Base-by-base conservation (phyloP, 2,797 vertebrate species). In the Paedocypris micromegethes region DNA sequence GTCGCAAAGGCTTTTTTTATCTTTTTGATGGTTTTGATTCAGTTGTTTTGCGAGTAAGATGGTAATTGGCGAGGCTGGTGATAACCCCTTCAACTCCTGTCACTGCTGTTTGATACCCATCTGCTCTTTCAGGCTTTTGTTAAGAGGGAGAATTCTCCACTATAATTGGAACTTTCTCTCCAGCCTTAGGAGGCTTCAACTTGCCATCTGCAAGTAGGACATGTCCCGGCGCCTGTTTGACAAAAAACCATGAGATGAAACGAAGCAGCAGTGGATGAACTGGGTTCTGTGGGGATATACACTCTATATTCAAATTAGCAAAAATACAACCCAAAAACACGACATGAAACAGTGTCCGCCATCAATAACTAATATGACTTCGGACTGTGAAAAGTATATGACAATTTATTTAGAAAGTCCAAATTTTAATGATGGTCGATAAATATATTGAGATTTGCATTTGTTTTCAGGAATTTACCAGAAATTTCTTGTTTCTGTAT, bases 51-150 rank as follows among this genome's bases (percentile, higher is more conserved):
- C 76, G 75, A 77, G 81, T 61, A 68, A 63, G 74, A 68, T 70
- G 48, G 74, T 89, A 89, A 88, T 87, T 87, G 88, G 82, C 80
- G 83, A 72, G 76, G 81, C 74, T 72, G 49, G 70, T 77, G 82
- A 86, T 84, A 83, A 83, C 79, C 79, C 74, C 72, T 69, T 75
- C 78, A 81, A 78, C 79, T 77, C 68, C 69, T 77, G 72, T 83
- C 86, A 80, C 85, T 86, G 82, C 78, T 65, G 75, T 74, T 72
- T 80, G 85, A 82, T 84, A 82, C 78, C 63, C 75, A 74, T 80
- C 75, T 78, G 73, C 64, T 71, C 73, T 71, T 62, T 68, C 70
- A 65, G 70, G 49, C 69, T 72, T 77, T 69, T 77, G 73, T 70
- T 72, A 78, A 81, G 80, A 58, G 80, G 71, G 83, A 83, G 82